Evolutionary conservation across 1,140 invertebrate genomes (phyloP), one percentile per base, ranked within the genome.

Genomic region (Odontomachus brunneus): DNA sequence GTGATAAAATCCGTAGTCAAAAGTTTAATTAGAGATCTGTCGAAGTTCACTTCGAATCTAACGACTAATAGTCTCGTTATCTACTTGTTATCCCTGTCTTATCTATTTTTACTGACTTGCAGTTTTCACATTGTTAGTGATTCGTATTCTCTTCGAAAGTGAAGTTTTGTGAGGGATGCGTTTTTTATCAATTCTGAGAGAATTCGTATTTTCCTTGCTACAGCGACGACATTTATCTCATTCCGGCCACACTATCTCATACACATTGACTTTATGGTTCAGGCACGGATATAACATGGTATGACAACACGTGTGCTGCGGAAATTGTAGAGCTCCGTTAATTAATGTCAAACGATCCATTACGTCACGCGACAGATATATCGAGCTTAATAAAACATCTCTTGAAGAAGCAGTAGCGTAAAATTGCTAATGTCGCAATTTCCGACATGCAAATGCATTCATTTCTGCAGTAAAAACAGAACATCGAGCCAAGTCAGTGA

Each of bases 351-450:
- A 24, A 48, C 2, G 5, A 22, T 51, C 1, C 3, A 12, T 49
- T 62, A 29, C 15, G 3, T 29, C 9, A 22, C 14, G 2, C 24
- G 53, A 1, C 1, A 11, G 38, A 44, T 44, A 66, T 15, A 38
- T 22, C 60, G n/a, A 49, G n/a, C 26, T 33, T 62, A 51, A 76
- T 76, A 19, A 66, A 53, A 17, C 22, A 24, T 24, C 26, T 24
- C 19, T 38, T 2, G 17, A 22, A 24, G 15, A 38, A 66, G 57
- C 65, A 76, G 57, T 7, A 4, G 2, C 4, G 15, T 33, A 66
- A 11, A 7, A 53, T 26, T 73, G 22, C 17, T 17, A 17, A 55
- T 53, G 22, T 53, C 51, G 19, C 0, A 9, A 53, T 24, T 66
- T 57, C 26, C n/a, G 9, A 17, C 5, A 33, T 22, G 3, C n/a